These are phyloP conservation scores for Cosmia trapezina DNA, from an alignment of 2,888 invertebrate species.

Conservation along the genomic window DNA sequence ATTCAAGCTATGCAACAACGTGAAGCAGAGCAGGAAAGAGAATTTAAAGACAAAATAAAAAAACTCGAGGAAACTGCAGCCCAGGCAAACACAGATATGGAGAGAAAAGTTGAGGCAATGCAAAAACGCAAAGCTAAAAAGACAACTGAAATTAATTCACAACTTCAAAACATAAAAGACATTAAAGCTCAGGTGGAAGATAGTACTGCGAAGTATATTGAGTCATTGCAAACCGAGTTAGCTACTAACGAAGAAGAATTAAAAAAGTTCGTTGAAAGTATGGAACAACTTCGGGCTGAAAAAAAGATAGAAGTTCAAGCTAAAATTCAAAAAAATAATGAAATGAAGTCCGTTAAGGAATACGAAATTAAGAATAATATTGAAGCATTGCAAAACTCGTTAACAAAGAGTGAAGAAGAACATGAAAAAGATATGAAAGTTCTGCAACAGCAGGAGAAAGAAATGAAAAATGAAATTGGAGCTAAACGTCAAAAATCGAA, in stretches of 20 bases:
- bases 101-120: background rate
- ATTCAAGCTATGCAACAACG: conserved; percentile 12
- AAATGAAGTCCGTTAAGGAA: background rate
- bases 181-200: too few species aligned
- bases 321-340: conserved; percentile 34
- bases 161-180: too few species aligned
- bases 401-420: background rate
- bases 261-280: conserved; percentile 5
- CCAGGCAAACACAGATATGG: background rate
- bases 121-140: too few species aligned
- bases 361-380: conserved; percentile 8
- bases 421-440: conserved; percentile 14
- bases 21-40: conserved; percentile 7
- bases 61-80: conserved; percentile 10
- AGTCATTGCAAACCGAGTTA: too few species aligned
- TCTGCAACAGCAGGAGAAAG: conserved; percentile 12
- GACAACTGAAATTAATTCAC: too few species aligned
- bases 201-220: too few species aligned
- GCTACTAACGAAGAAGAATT: background rate
- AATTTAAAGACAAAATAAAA: conserved; percentile 8
- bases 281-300: conserved; percentile 4
- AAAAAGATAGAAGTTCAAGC: conserved; percentile 9
- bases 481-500: background rate
- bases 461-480: conserved; percentile 25
- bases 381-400: conserved; percentile 9